These are phyloP conservation scores for Euclidia mi DNA, from an alignment of 2,888 invertebrate species.

Conservation along the genomic window DNA sequence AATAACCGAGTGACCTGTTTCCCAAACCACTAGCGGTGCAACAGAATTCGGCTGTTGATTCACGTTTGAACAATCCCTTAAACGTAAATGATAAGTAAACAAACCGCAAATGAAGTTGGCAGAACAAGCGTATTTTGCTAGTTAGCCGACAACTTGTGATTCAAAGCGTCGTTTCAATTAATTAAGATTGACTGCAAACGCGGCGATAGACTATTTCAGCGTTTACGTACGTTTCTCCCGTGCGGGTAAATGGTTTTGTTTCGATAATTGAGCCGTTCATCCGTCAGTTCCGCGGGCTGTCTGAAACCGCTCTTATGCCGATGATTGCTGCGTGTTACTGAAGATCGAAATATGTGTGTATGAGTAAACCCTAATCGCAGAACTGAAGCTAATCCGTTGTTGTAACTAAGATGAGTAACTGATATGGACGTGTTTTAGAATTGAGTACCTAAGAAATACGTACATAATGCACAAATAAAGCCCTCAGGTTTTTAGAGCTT, in stretches of 20 bases:
- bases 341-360: no score
- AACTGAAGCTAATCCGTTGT: no score
- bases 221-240: conserved; percentile 29
- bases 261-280: conserved; percentile 55
- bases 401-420: no score
- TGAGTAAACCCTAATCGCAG: no score
- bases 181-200: conserved; percentile 22
- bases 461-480: no score
- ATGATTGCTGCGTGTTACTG: conserved; percentile 19
- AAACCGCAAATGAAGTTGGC: conserved; percentile 5
- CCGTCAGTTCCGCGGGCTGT: conserved; percentile 37
- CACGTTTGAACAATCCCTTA: conserved; percentile 6
- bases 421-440: no score
- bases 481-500: no score
- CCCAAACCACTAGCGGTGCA: background rate
- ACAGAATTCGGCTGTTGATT: background rate
- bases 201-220: conserved; percentile 44
- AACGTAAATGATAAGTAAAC: conserved; percentile 13
- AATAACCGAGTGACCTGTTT: no score
- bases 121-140: conserved; percentile 10
- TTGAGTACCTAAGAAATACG: no score
- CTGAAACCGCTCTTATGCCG: conserved; percentile 29
- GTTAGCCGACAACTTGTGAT: background rate
- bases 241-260: conserved; percentile 46
- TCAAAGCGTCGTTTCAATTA: background rate